Percentiles rank a stretch among this genome's conserved stretches.
phyloP scores from a whole-genome alignment of 2,888 invertebrate species.

The Ryuthela nishihirai region DNA sequence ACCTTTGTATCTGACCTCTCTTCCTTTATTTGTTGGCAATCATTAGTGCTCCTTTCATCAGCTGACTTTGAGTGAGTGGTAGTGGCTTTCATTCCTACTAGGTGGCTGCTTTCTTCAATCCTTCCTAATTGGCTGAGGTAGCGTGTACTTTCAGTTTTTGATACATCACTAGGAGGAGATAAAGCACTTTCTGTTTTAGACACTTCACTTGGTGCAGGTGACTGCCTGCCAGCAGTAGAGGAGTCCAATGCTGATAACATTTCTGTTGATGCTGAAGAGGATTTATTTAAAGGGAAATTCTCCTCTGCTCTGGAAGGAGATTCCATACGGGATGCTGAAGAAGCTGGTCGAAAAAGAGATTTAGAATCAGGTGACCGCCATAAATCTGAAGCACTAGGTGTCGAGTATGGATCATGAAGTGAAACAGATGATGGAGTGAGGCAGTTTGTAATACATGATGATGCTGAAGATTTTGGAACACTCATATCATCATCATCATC shows the following conservation, averaged over 20 bases:
- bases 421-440: conserved; percentile 14
- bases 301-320: conserved; percentile 42
- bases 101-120: conserved; percentile 42
- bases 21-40: conserved; percentile 5
- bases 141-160: conserved; percentile 45
- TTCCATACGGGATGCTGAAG: conserved; percentile 43
- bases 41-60: conserved; percentile 31
- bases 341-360: conserved; percentile 43
- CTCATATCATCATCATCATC: conserved; percentile 27
- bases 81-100: conserved; percentile 21
- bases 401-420: conserved; percentile 18
- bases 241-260: conserved; percentile 44
- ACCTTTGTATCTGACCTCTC: conserved; percentile 10
- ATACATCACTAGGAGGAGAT: conserved; percentile 45
- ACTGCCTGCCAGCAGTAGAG: conserved; percentile 45
- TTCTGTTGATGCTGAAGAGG: conserved; percentile 44
- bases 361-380: conserved; percentile 41
- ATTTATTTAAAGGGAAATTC: conserved; percentile 43
- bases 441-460: conserved; percentile 17
- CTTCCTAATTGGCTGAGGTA: conserved; percentile 43
- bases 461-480: conserved; percentile 26
- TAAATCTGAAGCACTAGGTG: conserved; percentile 22
- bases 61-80: conserved; percentile 16
- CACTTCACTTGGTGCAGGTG: conserved; percentile 46
- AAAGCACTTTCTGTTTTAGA: conserved; percentile 46